phyloP scores from a whole-genome alignment of 2,113 vertebrate species.

The Hemibagrus wyckioides region DNA sequence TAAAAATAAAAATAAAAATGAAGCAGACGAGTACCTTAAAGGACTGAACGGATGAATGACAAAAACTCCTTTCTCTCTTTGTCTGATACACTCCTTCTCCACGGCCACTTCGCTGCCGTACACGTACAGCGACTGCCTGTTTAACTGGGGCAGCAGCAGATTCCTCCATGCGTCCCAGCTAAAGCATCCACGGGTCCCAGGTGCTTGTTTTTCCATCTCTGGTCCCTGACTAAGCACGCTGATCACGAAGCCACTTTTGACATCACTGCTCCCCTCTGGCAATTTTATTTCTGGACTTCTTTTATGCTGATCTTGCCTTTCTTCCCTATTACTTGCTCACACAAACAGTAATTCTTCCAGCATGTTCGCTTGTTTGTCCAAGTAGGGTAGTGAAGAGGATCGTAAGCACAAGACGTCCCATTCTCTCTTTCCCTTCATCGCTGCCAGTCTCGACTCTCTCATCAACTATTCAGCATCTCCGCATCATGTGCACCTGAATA shows the following conservation, averaged over 20 bases:
- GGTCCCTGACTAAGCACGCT: conserved; percentile 40
- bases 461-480: conserved; percentile 79
- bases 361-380: conserved; percentile 60
- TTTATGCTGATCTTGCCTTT: conserved; percentile 55
- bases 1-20: not conserved
- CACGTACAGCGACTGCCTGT: conserved; percentile 74
- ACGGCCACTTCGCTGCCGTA: conserved; percentile 78
- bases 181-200: conserved; percentile 56
- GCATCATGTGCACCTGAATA: conserved; percentile 71
- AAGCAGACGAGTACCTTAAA: conserved; percentile 66
- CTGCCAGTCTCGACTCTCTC: conserved; percentile 65
- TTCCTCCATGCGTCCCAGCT: conserved; percentile 68
- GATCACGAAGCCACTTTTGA: conserved; percentile 35
- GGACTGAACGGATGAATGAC: conserved; percentile 78
- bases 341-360: conserved; percentile 68
- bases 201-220: conserved; percentile 64
- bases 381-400: conserved; percentile 51
- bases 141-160: conserved; percentile 73
- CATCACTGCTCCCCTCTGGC: conserved; percentile 50
- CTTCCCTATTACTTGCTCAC: conserved; percentile 38
- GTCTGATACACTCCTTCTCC: conserved; percentile 71
- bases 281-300: conserved; percentile 60
- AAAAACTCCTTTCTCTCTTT: conserved; percentile 69
- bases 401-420: conserved; percentile 59
- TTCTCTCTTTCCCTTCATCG: conserved; percentile 52